Conservation (phyloP, 2,797 vertebrate species). For the Orestias chungarensis region DNA sequence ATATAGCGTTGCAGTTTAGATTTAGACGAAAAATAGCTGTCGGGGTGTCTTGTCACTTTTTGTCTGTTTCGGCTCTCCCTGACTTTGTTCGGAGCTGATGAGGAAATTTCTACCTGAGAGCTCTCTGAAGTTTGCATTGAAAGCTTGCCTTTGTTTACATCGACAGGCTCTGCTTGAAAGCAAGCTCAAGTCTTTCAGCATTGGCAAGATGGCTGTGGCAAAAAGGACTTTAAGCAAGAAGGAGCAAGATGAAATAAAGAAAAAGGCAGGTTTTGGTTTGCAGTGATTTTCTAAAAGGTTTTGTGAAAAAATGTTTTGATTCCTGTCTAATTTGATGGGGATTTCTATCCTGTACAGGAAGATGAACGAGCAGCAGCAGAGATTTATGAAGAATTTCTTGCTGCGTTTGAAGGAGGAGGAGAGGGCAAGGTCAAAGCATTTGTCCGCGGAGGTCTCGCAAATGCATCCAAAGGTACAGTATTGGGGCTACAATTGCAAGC, state of each 20-base stretch:
- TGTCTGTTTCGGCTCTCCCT: no score
- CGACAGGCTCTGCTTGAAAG: slow-evolving; percentile 91
- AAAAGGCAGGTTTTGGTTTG: slow-evolving; percentile 84
- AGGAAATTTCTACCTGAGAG: no score
- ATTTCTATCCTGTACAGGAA: slow-evolving; percentile 80
- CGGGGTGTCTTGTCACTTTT: neutral
- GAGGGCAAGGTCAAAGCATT: slow-evolving; percentile 98
- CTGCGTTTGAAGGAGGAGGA: slow-evolving; percentile 96
- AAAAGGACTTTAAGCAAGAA: slow-evolving; percentile 98
- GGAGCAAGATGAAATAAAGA: slow-evolving; percentile 98
- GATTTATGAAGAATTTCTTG: slow-evolving; percentile 99
- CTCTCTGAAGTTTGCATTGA: neutral
- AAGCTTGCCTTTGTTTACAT: slow-evolving; percentile 39
- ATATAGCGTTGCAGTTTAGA: neutral
- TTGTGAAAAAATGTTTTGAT: neutral
- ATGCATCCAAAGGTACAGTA: slow-evolving; percentile 91
- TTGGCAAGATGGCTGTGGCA: slow-evolving; percentile 95
- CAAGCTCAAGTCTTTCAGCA: slow-evolving; percentile 97
- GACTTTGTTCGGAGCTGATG: no score
- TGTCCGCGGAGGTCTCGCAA: slow-evolving; percentile 96
- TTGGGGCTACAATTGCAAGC: neutral
- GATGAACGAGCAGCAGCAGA: slow-evolving; percentile 98
- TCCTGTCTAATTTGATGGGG: neutral
- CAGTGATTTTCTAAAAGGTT: neutral
- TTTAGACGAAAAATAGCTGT: neutral